phyloP scores from a whole-genome alignment of 1,140 invertebrate species.

The Solenopsis invicta region DNA sequence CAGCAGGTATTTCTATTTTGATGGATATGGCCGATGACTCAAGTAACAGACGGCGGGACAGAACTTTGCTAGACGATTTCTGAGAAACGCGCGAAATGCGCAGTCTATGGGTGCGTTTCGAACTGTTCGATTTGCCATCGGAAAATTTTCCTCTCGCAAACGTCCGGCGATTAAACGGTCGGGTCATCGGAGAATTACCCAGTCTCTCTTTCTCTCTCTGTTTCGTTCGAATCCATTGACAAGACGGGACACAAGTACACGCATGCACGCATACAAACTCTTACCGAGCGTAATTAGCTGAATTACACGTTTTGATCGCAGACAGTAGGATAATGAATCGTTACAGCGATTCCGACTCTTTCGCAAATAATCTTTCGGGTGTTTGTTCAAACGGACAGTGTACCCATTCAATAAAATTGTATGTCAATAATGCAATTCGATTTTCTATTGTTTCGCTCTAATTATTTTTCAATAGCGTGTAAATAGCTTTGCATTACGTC shows the following conservation, averaged over 20 bases:
- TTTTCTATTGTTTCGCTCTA: background rate
- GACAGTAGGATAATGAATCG: slow-evolving; percentile 29
- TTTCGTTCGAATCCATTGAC: slow-evolving; percentile 59
- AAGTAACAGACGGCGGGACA: background rate
- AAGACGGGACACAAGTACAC: slow-evolving; percentile 8
- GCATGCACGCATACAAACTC: too few species aligned
- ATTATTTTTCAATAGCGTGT: background rate
- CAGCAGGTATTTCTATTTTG: slow-evolving; percentile 10
- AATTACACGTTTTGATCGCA: slow-evolving; percentile 48
- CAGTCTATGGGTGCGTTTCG: background rate
- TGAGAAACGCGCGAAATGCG: slow-evolving; percentile 11
- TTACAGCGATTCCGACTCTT: background rate
- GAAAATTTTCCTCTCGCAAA: slow-evolving; percentile 74
- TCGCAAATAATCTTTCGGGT: background rate
- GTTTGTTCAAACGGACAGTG: background rate
- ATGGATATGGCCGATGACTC: slow-evolving; percentile 11
- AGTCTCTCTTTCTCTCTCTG: background rate
- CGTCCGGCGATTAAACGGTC: slow-evolving; percentile 68
- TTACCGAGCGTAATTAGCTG: slow-evolving; percentile 32
- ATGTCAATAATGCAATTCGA: background rate
- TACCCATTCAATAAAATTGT: slow-evolving; percentile 8
- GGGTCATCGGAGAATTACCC: slow-evolving; percentile 73
- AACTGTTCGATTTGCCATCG: background rate
- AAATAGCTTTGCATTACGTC: background rate
- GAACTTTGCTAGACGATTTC: background rate